Conservation (phyloP, 2,113 vertebrate genomes). For the Stictonetta naevosa region DNA sequence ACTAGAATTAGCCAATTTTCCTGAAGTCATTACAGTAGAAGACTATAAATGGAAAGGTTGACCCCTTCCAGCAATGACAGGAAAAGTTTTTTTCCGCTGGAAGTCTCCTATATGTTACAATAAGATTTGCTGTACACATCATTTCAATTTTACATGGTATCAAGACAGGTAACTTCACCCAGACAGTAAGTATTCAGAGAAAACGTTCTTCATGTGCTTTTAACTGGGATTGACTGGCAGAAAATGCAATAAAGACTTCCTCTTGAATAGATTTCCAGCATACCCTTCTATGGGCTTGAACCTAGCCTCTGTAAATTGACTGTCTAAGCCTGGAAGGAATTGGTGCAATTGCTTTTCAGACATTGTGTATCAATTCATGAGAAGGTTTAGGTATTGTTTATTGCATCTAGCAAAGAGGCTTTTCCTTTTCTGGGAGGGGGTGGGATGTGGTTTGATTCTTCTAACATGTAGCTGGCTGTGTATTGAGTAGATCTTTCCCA, state of each 20-base stretch:
- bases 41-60: not conserved
- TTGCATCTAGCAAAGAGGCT: not conserved
- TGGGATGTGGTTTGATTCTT: not conserved
- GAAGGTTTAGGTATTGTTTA: not conserved
- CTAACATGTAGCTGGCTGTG: not conserved
- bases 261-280: not conserved
- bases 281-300: not conserved
- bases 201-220: not conserved
- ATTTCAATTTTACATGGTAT: not conserved
- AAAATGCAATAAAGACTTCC: not conserved
- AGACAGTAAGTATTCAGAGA: not conserved
- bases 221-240: not conserved
- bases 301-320: not conserved
- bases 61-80: not conserved
- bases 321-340: not conserved
- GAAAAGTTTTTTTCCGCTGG: not conserved
- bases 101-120: not conserved
- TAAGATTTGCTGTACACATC: not conserved
- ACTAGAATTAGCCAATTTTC: slow-evolving; percentile 6
- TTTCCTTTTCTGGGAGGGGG: not conserved
- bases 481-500: not conserved
- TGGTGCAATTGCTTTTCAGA: not conserved
- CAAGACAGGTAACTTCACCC: not conserved
- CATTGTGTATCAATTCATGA: not conserved
- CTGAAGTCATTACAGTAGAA: not conserved